Evolutionary conservation across 1,140 invertebrate genomes (phyloP).

Genomic region (Heliconius hewitsoni): DNA sequence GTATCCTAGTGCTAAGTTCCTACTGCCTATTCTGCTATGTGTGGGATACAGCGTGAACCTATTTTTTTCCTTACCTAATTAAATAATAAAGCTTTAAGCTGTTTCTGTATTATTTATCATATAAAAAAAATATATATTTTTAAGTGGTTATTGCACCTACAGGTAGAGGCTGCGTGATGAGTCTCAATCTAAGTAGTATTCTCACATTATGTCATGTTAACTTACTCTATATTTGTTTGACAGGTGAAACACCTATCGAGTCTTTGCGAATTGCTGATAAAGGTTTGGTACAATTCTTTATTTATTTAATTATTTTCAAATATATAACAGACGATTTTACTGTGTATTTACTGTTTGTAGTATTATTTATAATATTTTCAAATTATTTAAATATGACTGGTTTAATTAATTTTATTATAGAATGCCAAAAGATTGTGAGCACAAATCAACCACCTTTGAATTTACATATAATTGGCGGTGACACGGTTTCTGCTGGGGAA

Average conservation of each 20-base stretch:
- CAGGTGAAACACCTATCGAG: constrained; percentile 24
- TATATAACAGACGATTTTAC: background rate
- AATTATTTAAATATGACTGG: background rate
- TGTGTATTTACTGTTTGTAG: too few species aligned
- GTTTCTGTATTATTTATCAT: too few species aligned
- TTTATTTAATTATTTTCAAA: background rate
- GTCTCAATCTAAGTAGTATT: too few species aligned
- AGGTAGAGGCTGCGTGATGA: too few species aligned
- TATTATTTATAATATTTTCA: background rate
- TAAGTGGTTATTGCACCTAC: too few species aligned
- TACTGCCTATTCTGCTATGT: too few species aligned
- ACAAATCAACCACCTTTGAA: constrained; percentile 46
- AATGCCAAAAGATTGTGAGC: constrained; percentile 55
- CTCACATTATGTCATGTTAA: too few species aligned
- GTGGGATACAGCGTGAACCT: too few species aligned
- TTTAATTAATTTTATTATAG: constrained; percentile 46
- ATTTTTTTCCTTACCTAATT: too few species aligned
- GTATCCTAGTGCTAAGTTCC: too few species aligned
- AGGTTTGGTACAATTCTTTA: constrained; percentile 31
- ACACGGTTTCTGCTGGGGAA: constrained; percentile 60
- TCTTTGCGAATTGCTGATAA: constrained; percentile 38
- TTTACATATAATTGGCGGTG: constrained; percentile 72
- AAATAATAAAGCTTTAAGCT: too few species aligned
- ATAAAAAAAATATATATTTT: too few species aligned
- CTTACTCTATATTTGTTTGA: constrained; percentile 5